Evolutionary conservation across 2,113 vertebrate genomes (phyloP), one percentile per base, ranked within the genome.

Genomic region (Ursus arctos): DNA sequence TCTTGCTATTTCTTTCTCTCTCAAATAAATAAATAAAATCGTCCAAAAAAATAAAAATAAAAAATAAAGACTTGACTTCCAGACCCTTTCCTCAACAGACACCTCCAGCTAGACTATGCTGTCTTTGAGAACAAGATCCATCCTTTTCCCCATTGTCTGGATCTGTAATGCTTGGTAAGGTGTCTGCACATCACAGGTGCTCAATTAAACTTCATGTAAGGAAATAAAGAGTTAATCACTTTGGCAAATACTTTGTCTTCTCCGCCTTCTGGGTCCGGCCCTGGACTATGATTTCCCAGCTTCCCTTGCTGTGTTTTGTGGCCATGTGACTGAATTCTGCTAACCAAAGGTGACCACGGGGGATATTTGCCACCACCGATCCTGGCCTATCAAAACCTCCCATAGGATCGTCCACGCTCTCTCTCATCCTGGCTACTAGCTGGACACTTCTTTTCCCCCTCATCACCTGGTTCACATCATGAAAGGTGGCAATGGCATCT

Each of bases 71-170:
- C 53, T 85, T 83, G 14, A 28, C 36, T 76, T 97, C 55, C 86
- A 97, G 98, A 94, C 76, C 92, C n/a, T 97, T 93, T 86, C 74
- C 89, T 95, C 91, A 95, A 89, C 96, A 47, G 72, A 33, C 28
- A 47, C 49, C 88, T 65, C 51, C 31, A 55, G 36, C 36, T 49
- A 61, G 40, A 47, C 33, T 31, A 3, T 13, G 47, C 55, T 7
- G 1, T 63, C 65, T 93, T 28, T 72, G 55, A 67, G 84, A 57
- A 86, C 15, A 36, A 71, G 57, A 11, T 19, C 22, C 33, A 49
- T 1, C n/a, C n/a, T 79, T 87, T 31, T 5, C 79, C n/a, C 57
- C 19, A 59, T 63, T 3, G 0, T 93, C 51, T 81, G 4, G 36
- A 74, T 55, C 82, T 40, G 0, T 13, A 12, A 59, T 4, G 16